Base-by-base conservation (phyloP, 2,797 vertebrate species). In the Masticophis lateralis region DNA sequence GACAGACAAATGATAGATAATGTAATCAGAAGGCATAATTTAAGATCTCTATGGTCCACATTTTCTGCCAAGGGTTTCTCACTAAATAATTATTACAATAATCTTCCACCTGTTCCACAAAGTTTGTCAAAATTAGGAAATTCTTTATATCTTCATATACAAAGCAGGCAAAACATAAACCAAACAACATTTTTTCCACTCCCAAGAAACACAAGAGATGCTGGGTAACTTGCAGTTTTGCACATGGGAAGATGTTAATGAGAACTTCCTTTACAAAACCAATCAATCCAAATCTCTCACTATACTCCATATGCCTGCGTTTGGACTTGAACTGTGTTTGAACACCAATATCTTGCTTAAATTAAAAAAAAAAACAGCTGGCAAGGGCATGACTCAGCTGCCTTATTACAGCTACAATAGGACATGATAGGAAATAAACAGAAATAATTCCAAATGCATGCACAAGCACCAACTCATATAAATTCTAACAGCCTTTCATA, bases 401-500 rank as follows among this genome's bases (percentile, higher is more conserved):
- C 37, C 20, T 83, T 43, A 83, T 83, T 83, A 83, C 20, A 11
- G 74, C 3, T 83, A 83, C 18, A 47, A 83, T 83, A 83, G 74
- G 37, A 83, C 74, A 83, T 83, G 37, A 83, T 47, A 83, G 74
- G 74, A 83, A 83, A 83, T 47, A 25, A 83, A 83, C 37, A 83
- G 37, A 83, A 83, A 47, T 83, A 25, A 47, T 20, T 83, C 37
- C 37, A 83, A 83, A 83, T 83, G 20, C 74, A 83, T 47, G 74
- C 74, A 43, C 9, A 43, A 79, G 37, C 37, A 47, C 74, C 20
- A 83, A 83, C 37, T 47, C 74, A 83, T 83, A 83, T 83, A 25
- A 83, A 83, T 43, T 47, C 74, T 47, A 83, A 83, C 20, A 83
- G 37, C 74, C 90, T 94, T 90, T 51, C 90, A 90, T 47, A 83